Evolutionary conservation across 2,888 invertebrate genomes (phyloP).

Genomic region (Xiphydria camelus): DNA sequence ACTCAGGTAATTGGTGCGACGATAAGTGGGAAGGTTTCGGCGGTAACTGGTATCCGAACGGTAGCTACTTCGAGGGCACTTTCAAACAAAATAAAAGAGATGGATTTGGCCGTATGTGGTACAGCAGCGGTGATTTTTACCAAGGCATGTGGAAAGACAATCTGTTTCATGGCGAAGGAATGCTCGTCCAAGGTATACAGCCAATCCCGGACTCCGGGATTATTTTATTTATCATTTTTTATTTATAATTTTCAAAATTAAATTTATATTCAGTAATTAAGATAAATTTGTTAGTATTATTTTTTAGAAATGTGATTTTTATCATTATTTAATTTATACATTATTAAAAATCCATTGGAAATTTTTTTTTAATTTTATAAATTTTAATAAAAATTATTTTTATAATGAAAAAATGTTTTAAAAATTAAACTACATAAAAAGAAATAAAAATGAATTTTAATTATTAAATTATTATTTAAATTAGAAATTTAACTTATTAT

Average conservation of each 20-base stretch:
- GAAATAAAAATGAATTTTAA: too few species aligned
- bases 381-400: too few species aligned
- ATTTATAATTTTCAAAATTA: too few species aligned
- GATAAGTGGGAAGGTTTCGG: conserved; percentile 66
- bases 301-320: too few species aligned
- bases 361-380: too few species aligned
- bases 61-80: conserved; percentile 65
- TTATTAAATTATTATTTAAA: too few species aligned
- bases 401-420: too few species aligned
- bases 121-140: conserved; percentile 63
- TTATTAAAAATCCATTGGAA: too few species aligned
- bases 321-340: too few species aligned
- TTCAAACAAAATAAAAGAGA: conserved; percentile 60
- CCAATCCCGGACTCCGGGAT: neutral
- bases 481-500: neutral
- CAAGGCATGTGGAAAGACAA: conserved; percentile 65
- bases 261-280: neutral
- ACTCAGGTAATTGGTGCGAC: conserved; percentile 65
- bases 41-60: conserved; percentile 62
- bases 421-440: too few species aligned
- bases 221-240: neutral
- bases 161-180: conserved; percentile 61
- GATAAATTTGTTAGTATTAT: too few species aligned
- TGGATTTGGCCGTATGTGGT: conserved; percentile 69
- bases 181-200: conserved; percentile 60